Conservation (phyloP, 1,140 invertebrate genomes). For the Leptestheria dahalacensis region DNA sequence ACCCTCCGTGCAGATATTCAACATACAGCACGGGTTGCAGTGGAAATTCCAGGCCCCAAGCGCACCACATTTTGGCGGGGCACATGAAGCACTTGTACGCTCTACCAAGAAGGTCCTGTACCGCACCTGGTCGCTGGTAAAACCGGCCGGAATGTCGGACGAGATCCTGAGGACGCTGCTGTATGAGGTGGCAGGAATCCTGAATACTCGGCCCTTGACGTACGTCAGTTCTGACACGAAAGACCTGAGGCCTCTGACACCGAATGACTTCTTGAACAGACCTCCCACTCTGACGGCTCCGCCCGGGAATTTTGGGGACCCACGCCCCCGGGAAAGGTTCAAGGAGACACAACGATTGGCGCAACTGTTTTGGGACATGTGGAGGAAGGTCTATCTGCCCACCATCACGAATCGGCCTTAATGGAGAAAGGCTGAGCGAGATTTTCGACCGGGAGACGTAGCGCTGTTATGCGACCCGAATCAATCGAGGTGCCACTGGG, state of each 20-base stretch:
- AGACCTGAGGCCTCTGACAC: slow-evolving; percentile 23
- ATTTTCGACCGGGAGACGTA: slow-evolving; percentile 6
- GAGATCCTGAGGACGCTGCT: slow-evolving; percentile 21
- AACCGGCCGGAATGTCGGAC: background rate
- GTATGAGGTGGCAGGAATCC: slow-evolving; percentile 21
- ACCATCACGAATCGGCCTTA: slow-evolving; percentile 16
- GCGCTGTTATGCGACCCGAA: slow-evolving; percentile 11
- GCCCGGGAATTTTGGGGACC: background rate
- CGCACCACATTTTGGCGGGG: slow-evolving; percentile 19
- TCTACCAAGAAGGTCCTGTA: slow-evolving; percentile 15
- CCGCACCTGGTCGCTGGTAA: background rate
- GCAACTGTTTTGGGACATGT: slow-evolving; percentile 7
- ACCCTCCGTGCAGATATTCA: background rate
- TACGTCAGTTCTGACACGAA: slow-evolving; percentile 22
- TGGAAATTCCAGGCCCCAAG: slow-evolving; percentile 20
- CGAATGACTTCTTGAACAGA: slow-evolving; percentile 18
- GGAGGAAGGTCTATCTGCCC: slow-evolving; percentile 18
- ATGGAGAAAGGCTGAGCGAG: background rate
- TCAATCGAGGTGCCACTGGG: slow-evolving; percentile 10
- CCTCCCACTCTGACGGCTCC: background rate
- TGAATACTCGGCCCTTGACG: slow-evolving; percentile 24
- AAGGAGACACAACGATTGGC: background rate
- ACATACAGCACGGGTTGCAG: slow-evolving; percentile 1
- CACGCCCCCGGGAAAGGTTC: background rate
- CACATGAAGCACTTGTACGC: slow-evolving; percentile 19